Evolutionary conservation across 2,797 vertebrate genomes (phyloP).

Genomic region (Lateolabrax maculatus): DNA sequence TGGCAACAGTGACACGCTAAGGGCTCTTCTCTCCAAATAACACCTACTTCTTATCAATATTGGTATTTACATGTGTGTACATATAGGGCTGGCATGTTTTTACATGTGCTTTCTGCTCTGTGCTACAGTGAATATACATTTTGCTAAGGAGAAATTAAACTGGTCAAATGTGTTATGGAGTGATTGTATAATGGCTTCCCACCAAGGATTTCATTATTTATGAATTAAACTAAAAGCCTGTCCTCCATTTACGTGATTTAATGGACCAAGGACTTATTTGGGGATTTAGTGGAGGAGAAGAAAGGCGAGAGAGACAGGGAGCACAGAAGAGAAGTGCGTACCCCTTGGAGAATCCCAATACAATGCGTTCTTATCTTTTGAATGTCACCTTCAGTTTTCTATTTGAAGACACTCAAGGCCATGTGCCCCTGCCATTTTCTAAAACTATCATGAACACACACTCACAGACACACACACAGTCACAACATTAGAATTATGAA

Average conservation of each 20-base stretch:
- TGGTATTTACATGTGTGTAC: constrained; percentile 1
- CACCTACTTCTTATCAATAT: constrained; percentile 37
- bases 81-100: neutral
- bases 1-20: constrained; percentile 42
- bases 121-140: constrained; percentile 39
- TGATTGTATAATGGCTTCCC: constrained; percentile 53
- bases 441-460: constrained; percentile 21
- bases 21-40: constrained; percentile 34
- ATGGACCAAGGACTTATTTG: constrained; percentile 71
- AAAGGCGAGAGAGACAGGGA: constrained; percentile 61
- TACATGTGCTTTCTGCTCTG: neutral
- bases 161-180: constrained; percentile 54
- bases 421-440: constrained; percentile 27
- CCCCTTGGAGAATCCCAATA: constrained; percentile 63
- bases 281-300: constrained; percentile 69
- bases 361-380: constrained; percentile 74
- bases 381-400: constrained; percentile 80
- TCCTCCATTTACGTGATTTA: constrained; percentile 71
- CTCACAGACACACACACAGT: neutral
- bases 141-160: constrained; percentile 52
- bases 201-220: constrained; percentile 73
- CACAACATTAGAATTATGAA: neutral
- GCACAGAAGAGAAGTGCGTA: constrained; percentile 54
- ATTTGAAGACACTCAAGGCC: constrained; percentile 47
- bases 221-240: constrained; percentile 77